Base-by-base conservation (phyloP, 1,140 invertebrate genomes). In the Calephelis virginiensis region DNA sequence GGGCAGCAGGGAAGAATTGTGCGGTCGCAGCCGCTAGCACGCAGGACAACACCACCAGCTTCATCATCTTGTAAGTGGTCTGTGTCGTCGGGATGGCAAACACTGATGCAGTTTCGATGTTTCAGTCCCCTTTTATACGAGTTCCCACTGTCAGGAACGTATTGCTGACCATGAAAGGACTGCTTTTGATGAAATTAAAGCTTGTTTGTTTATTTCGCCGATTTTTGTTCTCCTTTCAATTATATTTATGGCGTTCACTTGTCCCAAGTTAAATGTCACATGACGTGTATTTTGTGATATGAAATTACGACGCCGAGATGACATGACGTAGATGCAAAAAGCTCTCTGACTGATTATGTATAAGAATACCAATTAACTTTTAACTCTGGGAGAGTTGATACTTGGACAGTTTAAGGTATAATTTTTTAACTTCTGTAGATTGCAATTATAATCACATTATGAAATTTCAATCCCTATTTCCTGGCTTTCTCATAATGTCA, bases 1-100 rank as follows among this genome's bases (percentile, higher is more conserved):
- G 70, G 5, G 61, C 69, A 13, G 9, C 81, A 48, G 79, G 50
- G 74, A 83, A 17, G 74, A 43, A 80, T 62, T 67, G 64, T 11
- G 89, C 91, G 28, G 82, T 78, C 46, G 85, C 91, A 67, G 86
- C 84, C 28, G 90, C 92, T 75, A 92, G 48, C 63, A 92, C 71
- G 81, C 89, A 92, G 71, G 91, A 90, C 85, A 93, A 92, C 87
- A 93, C 92, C 89, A 93, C 92, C 90, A 92, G 84, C 80, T 92
- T 93, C 75, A 84, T 78, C 82, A 89, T 91, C 70, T 78, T 85
- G 82, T 71, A 74, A 81, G 78, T 85, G 86, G 88, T 90, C 85
- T 87, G 86, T 86, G 86, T 80, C 82, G 83, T 74, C 73, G 76
- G 59, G 56, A 71, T 74, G 68, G 71, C 49, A 67, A 74, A 78